Base-by-base conservation (phyloP, 2,113 vertebrate genomes). In the Ictidomys tridecemlineatus region DNA sequence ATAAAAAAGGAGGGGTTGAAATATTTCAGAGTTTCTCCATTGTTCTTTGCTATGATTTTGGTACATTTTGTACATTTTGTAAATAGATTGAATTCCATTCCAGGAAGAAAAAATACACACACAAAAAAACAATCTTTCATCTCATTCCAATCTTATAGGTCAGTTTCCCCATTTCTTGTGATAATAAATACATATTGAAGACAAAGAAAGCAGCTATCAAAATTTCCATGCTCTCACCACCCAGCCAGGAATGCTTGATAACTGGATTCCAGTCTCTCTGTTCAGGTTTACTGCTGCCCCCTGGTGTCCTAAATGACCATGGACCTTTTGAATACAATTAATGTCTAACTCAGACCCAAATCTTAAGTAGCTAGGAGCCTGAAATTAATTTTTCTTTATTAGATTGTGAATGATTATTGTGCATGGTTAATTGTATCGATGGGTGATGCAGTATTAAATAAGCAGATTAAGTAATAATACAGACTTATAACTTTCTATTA, bases 211-310 rank as follows among this genome's bases (percentile, higher is more conserved):
- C 53, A 32, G 73, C 77, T 93, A 67, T 93, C 94, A 65, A 96
- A 95, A 95, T 96, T 94, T 95, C 93, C 93, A 65, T 72, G 89
- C n/a, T 85, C n/a, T 96, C 93, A 78, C 67, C 82, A 69, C 20
- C 53, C 53, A 73, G 77, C 34, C 42, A 77, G 37, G 34, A 94
- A 84, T 72, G 79, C 37, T n/a, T 48, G 48, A 34, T 76, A 78
- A 84, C 58, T n/a, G 45, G 6, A 92, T 85, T 79, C 56, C 24
- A 13, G 7, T 8, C 32, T 78, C 51, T 70, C 16, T 30, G 65
- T 39, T 4, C 72, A 74, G 78, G 70, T 63, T 39, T 9, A 65
- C 78, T 94, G n/a, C 89, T 95, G 74, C 77, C 84, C 73, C 79
- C 92, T 93, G n/a, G 53, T 53, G 89, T 1, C 51, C 65, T 72